These are phyloP conservation scores for Seriola dumerili DNA, from an alignment of 2,113 vertebrate genomes.

Conservation along the genomic window DNA sequence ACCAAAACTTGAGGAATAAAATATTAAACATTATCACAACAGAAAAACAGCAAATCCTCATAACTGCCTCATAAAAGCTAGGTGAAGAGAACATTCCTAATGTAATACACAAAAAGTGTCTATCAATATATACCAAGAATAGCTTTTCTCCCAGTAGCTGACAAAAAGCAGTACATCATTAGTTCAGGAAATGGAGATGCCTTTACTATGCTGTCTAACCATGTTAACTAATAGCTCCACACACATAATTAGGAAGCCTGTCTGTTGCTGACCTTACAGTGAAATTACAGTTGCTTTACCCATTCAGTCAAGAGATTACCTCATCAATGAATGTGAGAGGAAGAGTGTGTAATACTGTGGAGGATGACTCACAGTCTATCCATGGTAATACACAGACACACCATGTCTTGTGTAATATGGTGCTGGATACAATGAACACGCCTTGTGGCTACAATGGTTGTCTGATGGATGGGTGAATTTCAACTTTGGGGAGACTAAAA, in stretches of 20 bases:
- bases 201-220: not conserved
- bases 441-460: conserved; percentile 29
- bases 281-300: conserved; percentile 49
- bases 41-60: not conserved
- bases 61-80: not conserved
- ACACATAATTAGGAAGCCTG: conserved; percentile 27
- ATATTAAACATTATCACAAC: not conserved
- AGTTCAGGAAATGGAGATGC: conserved; percentile 3
- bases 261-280: conserved; percentile 44
- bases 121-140: not conserved
- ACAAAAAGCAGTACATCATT: not conserved
- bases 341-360: conserved; percentile 61
- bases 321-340: conserved; percentile 74
- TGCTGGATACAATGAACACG: conserved; percentile 49
- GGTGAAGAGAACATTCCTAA: not conserved
- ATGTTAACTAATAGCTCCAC: conserved; percentile 14
- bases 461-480: not conserved
- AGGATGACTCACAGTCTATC: conserved; percentile 76
- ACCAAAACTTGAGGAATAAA: not conserved
- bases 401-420: conserved; percentile 38
- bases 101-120: not conserved
- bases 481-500: not conserved
- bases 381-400: conserved; percentile 46
- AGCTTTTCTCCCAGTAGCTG: not conserved
- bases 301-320: conserved; percentile 72